Percentiles rank a stretch among this genome's conserved stretches.
These are phyloP conservation scores for Stenchaetothrips biformis DNA, from an alignment of 2,888 invertebrate species.

Conservation along the genomic window DNA sequence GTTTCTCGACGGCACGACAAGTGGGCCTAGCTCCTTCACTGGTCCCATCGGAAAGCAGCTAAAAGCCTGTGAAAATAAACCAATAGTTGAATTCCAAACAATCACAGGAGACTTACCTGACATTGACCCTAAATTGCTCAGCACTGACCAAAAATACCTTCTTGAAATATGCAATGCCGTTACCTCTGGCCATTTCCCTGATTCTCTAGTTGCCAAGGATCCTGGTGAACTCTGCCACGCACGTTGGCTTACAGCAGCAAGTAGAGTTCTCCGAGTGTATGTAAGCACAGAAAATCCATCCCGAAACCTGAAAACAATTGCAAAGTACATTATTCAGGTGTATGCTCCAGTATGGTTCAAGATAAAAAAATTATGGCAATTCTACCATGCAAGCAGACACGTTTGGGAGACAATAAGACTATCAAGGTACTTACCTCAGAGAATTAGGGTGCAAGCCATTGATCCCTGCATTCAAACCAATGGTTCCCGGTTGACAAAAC, in stretches of 20 bases:
- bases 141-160: constrained; percentile 37
- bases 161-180: constrained; percentile 34
- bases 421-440: no score
- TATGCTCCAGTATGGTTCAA: constrained; percentile 37
- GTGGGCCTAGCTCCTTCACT: constrained; percentile 37
- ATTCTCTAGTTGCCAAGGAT: constrained; percentile 33
- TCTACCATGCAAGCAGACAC: no score
- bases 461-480: no score
- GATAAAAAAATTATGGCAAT: constrained; percentile 30
- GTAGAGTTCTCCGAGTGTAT: constrained; percentile 37
- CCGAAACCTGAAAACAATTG: constrained; percentile 32
- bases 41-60: constrained; percentile 39
- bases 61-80: constrained; percentile 33
- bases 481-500: no score
- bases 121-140: constrained; percentile 31
- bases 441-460: no score
- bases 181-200: constrained; percentile 32
- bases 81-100: constrained; percentile 28
- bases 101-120: constrained; percentile 11
- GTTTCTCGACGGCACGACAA: constrained; percentile 37
- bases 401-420: no score
- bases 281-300: constrained; percentile 34
- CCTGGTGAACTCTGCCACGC: constrained; percentile 36
- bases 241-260: constrained; percentile 38
- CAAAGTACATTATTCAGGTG: constrained; percentile 35